Evolutionary conservation across 2,888 invertebrate genomes (phyloP), one percentile per base, ranked within the genome.

Genomic region (Phragmatobia fuliginosa): DNA sequence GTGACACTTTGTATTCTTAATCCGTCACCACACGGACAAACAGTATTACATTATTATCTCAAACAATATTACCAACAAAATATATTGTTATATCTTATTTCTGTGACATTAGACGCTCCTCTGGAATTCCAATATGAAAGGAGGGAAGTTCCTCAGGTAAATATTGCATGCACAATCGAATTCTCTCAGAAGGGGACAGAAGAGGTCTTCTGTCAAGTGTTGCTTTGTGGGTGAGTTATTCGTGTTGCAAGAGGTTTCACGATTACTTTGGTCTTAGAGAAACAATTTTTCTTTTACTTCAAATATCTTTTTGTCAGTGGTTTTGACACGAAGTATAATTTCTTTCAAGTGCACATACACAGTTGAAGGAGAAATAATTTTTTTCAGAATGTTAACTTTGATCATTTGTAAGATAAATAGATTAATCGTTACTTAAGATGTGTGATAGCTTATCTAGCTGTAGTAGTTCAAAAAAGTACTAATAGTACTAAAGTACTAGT

Each of bases 61-160:
- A n/a, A n/a, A n/a, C n/a, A n/a, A n/a, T 62, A 62, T 56, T 6
- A 28, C 25, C 28, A 65, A 38, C 52, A 49, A 56, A 56, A 14
- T 38, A 49, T 38, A 56, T 32, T 31, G 25, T 41, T 38, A 67
- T 74, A 76, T 76, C 72, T 62, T 62, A 66, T 80, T 70, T 71
- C 66, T 58, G 28, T 49, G 65, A 65, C 66, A 72, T 59, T 38
- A 68, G 65, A 67, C 32, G 67, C 56, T 31, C 45, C 67, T 36
- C 41, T 21, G 76, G 76, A 72, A 80, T 82, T 82, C 70, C 76
- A 80, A 82, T 82, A 80, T 78, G 28, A 62, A 61, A 69, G 67
- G 66, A 58, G 25, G 28, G 62, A 68, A 66, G 56, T 59, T 41
- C 49, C 71, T 66, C 81, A 82, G 72, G 76, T 76, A 80, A 82